These are phyloP conservation scores for Ophion obscuratus DNA, from an alignment of 2,888 invertebrate genomes.

Conservation along the genomic window DNA sequence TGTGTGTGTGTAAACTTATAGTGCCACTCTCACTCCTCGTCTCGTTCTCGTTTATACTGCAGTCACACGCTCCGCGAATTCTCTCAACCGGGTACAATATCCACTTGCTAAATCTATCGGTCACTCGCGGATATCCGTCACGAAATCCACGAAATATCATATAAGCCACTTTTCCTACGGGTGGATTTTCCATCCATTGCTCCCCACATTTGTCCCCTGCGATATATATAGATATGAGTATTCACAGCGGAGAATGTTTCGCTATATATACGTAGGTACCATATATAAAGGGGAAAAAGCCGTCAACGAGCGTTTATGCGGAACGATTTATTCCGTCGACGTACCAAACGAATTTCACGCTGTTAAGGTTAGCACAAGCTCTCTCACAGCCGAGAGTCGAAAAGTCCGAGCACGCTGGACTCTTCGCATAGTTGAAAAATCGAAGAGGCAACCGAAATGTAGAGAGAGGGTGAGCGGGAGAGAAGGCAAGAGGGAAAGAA, in stretches of 20 bases:
- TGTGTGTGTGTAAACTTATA: not conserved
- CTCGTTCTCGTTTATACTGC: slow-evolving; percentile 66
- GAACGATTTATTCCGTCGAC: slow-evolving; percentile 66
- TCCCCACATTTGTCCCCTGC: slow-evolving; percentile 17
- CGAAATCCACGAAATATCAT: slow-evolving; percentile 81
- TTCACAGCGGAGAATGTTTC: slow-evolving; percentile 31
- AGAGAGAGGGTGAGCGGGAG: not conserved
- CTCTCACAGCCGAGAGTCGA: not conserved
- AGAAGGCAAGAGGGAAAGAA: not conserved
- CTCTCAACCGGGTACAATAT: slow-evolving; percentile 66
- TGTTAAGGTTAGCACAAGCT: slow-evolving; percentile 45
- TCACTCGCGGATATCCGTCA: slow-evolving; percentile 77
- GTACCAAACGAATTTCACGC: slow-evolving; percentile 66
- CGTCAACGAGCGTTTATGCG: slow-evolving; percentile 57
- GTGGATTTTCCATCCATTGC: slow-evolving; percentile 45
- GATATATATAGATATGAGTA: slow-evolving; percentile 14
- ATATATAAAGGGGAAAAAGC: slow-evolving; percentile 21
- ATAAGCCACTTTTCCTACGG: slow-evolving; percentile 74
- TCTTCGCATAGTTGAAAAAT: slow-evolving; percentile 51
- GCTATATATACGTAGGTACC: slow-evolving; percentile 17
- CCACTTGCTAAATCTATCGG: slow-evolving; percentile 79
- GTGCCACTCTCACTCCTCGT: slow-evolving; percentile 39
- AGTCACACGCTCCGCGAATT: slow-evolving; percentile 57
- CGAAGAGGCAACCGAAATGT: slow-evolving; percentile 10
- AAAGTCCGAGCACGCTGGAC: slow-evolving; percentile 33